These are phyloP conservation scores for Drosophila dives DNA, from an alignment of 2,888 invertebrate species.

Conservation along the genomic window DNA sequence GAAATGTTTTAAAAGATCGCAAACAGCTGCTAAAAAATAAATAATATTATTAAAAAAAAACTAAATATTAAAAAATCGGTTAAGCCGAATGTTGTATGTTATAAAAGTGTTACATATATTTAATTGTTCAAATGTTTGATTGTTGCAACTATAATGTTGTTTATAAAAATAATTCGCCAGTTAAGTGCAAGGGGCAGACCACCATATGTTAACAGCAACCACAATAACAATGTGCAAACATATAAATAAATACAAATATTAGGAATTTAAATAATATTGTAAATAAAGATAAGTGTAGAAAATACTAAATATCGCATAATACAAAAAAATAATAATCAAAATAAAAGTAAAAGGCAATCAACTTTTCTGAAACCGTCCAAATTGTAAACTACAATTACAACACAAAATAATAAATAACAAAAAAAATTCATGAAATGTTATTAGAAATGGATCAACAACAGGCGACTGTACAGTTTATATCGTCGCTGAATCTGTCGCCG, in stretches of 20 bases:
- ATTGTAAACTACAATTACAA: not conserved
- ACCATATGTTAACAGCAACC: slow-evolving; percentile 56
- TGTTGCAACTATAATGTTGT: slow-evolving; percentile 57
- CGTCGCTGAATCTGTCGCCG: slow-evolving; percentile 95
- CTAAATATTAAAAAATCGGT: not conserved
- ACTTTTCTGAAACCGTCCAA: slow-evolving; percentile 21
- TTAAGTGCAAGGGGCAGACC: slow-evolving; percentile 70
- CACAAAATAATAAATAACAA: slow-evolving; percentile 25
- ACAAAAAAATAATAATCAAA: not conserved
- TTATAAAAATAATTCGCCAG: slow-evolving; percentile 48
- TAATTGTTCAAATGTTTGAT: slow-evolving; percentile 27
- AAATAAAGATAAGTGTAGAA: slow-evolving; percentile 5
- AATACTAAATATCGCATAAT: not conserved
- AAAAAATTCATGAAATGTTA: slow-evolving; percentile 86
- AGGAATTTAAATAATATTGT: not conserved
- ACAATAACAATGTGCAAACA: slow-evolving; percentile 32
- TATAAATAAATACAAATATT: slow-evolving; percentile 12
- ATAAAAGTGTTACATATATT: not conserved
- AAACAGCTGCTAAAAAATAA: not conserved
- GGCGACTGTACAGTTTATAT: slow-evolving; percentile 92
- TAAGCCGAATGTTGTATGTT: not conserved
- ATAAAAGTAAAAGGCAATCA: slow-evolving; percentile 15
- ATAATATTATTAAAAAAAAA: not conserved
- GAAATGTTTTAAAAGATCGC: not conserved
- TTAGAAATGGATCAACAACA: slow-evolving; percentile 94